phyloP scores from a whole-genome alignment of 92 coral and sea anemone genomes.

The Muricea muricata region DNA sequence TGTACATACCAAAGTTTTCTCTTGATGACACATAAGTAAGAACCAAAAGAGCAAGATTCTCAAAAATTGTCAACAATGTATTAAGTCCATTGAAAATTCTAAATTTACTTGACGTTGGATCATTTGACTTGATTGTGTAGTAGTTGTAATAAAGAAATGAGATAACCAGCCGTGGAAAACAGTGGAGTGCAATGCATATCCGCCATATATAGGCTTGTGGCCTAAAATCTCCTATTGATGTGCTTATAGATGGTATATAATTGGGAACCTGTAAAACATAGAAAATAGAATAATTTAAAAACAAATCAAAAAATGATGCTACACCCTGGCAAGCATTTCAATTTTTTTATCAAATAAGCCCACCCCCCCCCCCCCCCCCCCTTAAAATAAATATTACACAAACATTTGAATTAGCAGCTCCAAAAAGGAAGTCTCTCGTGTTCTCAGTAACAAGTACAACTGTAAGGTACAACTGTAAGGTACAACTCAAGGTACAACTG shows the following conservation, averaged over 20 bases:
- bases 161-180: conserved; percentile 68
- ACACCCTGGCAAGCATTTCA: too few relatives aligned
- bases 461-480: too few relatives aligned
- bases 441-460: too few relatives aligned
- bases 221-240: conserved; percentile 86
- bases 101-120: conserved; percentile 57
- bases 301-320: too few relatives aligned
- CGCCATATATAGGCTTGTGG: conserved; percentile 98
- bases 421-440: too few relatives aligned
- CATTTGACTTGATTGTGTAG: conserved; percentile 62
- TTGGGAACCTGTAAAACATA: conserved; percentile 77
- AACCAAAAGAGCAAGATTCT: conserved; percentile 80
- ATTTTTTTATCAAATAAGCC: too few relatives aligned
- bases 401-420: too few relatives aligned
- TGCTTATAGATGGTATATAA: conserved; percentile 95
- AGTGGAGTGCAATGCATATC: conserved; percentile 86
- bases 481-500: too few relatives aligned
- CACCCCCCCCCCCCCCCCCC: too few relatives aligned
- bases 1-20: conserved; percentile 85
- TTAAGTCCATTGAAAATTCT: conserved; percentile 64
- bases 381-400: too few relatives aligned
- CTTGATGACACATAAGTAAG: conserved; percentile 84
- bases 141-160: conserved; percentile 57
- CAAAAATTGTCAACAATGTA: conserved; percentile 63
- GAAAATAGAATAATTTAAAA: too few relatives aligned